Evolutionary conservation across 1,140 invertebrate species (phyloP).

Genomic region (Drosophila tani): DNA sequence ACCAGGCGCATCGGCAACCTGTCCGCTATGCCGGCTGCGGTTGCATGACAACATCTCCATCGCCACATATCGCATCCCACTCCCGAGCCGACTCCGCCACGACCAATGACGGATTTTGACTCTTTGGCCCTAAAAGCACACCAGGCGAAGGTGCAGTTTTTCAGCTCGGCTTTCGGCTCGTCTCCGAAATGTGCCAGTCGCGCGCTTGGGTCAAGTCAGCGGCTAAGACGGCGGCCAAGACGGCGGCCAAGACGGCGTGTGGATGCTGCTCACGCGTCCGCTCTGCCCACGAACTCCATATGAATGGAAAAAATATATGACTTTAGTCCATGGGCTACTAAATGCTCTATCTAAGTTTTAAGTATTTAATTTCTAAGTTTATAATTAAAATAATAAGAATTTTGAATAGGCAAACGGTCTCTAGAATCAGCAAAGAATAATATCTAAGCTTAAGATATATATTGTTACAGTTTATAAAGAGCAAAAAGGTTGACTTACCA

Average conservation of each 20-base stretch:
- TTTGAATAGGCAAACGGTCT: too few species aligned
- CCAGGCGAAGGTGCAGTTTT: slow-evolving; percentile 65
- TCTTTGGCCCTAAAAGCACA: slow-evolving; percentile 76
- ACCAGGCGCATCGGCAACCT: slow-evolving; percentile 59
- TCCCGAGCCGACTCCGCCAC: slow-evolving; percentile 37
- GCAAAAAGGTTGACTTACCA: too few species aligned
- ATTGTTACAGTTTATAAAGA: too few species aligned
- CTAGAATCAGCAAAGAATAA: too few species aligned
- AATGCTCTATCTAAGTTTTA: slow-evolving; percentile 8
- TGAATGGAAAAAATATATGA: slow-evolving; percentile 46
- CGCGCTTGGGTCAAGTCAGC: slow-evolving; percentile 54
- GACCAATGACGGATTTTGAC: slow-evolving; percentile 77
- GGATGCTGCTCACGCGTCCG: slow-evolving; percentile 67
- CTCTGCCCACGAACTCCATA: slow-evolving; percentile 62
- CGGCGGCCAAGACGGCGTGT: slow-evolving; percentile 39
- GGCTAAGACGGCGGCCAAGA: slow-evolving; percentile 28
- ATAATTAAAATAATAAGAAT: neutral
- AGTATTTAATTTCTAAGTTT: neutral
- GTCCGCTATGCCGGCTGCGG: slow-evolving; percentile 48
- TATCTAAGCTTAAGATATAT: neutral
- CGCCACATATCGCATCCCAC: slow-evolving; percentile 6
- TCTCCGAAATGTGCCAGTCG: slow-evolving; percentile 62
- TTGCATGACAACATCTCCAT: slow-evolving; percentile 69
- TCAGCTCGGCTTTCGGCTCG: slow-evolving; percentile 44
- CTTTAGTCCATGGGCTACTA: neutral